A percentile compares a stretch with the other conserved stretches of the same genome.
These are phyloP conservation scores for Danaus melanippus DNA, from an alignment of 1,140 invertebrate species.

Conservation along the genomic window DNA sequence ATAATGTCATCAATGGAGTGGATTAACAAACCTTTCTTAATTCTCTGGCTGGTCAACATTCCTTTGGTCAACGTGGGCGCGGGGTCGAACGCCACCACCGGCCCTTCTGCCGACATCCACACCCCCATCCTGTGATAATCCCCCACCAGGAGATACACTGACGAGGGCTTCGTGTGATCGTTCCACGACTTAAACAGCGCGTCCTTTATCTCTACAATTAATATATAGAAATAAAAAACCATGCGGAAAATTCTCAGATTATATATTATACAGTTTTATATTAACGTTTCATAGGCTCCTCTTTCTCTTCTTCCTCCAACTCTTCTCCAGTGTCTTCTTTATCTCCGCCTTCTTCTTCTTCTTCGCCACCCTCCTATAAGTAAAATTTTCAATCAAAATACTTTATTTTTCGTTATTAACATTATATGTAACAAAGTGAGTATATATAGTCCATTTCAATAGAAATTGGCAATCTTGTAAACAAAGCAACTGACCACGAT, in stretches of 20 bases:
- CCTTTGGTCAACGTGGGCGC: slow-evolving; percentile 44
- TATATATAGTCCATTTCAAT: too few species aligned
- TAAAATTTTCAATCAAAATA: neutral
- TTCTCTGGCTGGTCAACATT: slow-evolving; percentile 40
- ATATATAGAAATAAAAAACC: neutral
- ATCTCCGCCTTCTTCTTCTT: slow-evolving; percentile 34
- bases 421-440: too few species aligned
- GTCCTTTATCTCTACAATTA: slow-evolving; percentile 53
- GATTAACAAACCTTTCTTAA: slow-evolving; percentile 39
- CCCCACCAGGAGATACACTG: slow-evolving; percentile 40
- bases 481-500: too few species aligned
- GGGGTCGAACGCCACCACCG: slow-evolving; percentile 54
- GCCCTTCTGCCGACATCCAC: slow-evolving; percentile 49
- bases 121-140: slow-evolving; percentile 60
- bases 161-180: slow-evolving; percentile 35
- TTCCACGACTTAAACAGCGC: slow-evolving; percentile 51
- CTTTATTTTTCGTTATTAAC: too few species aligned
- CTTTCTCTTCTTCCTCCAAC: slow-evolving; percentile 41
- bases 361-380: slow-evolving; percentile 35
- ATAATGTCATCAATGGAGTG: neutral
- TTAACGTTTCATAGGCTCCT: slow-evolving; percentile 48
- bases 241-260: too few species aligned
- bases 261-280: slow-evolving; percentile 5
- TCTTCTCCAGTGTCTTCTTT: slow-evolving; percentile 37
- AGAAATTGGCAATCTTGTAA: too few species aligned